Evolutionary conservation across 1,140 invertebrate genomes (phyloP), one percentile per base, ranked within the genome.

Genomic region (Psix sp.): DNA sequence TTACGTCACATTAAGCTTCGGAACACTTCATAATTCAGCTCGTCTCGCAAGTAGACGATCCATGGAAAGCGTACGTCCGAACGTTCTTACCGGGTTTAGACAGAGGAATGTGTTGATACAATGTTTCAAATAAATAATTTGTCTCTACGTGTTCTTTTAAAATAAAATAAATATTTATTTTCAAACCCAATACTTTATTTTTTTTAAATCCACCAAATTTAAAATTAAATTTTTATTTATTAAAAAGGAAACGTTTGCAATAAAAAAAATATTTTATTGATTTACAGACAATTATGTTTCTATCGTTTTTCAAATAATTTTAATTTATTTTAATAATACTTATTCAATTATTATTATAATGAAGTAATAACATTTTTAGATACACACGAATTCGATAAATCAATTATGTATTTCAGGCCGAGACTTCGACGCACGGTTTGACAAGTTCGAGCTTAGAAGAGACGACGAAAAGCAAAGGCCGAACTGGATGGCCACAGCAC

Each of bases 401-500:
- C 7, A 4, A 24, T 21, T 13, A 24, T 29, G 59, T 76, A 5
- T 84, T 82, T 11, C 77, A 87, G 86, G 84, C 56, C 56, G 84
- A 86, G 49, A 78, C 77, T 59, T 80, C 70, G 26, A 77, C 49
- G 60, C 60, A 56, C 18, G 66, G 74, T 45, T 31, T 60, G 45
- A 71, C 76, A 43, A 73, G 48, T 49, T 76, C 76, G n/a, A 62
- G 60, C 2, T 39, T 67, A n/a, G 85, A 88, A 59, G 82, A 84
- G 52, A 80, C 74, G 16, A 82, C 85, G 26, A 90, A 90, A 73
- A 82, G 82, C 18, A 95, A 94, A 88, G 95, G 95, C 5, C 89
- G 96, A 65, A 98, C 95, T 6, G 96, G 95, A 15, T 98, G 96
- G 96, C 96, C 96, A 0, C 95, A 97, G 78, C 94, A 96, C 83